Base-by-base conservation (phyloP, 2,113 vertebrate species). In the Lycocorax pyrrhopterus region DNA sequence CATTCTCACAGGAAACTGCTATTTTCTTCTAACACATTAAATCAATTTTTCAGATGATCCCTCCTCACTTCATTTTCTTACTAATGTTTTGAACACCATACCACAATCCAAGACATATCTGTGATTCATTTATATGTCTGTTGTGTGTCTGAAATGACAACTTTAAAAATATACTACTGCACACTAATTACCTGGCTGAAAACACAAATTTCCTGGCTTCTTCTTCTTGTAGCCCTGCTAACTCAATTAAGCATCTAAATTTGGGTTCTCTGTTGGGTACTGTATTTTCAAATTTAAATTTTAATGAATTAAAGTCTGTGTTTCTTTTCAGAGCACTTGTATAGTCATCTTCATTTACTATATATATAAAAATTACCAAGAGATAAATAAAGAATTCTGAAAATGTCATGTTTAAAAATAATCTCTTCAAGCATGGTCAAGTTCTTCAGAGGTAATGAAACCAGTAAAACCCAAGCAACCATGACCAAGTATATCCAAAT, bases 221-320 rank as follows among this genome's bases (percentile, higher is more conserved):
- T 76, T 73, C 74, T 44, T 87, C 53, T 85, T 6, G 5, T 53
- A 87, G 29, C 20, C 20, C 26, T 6, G 7, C 92, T 93, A 95
- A 90, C 78, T 93, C 78, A 85, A 89, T 91, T 91, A 87, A 74
- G 59, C 43, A 91, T 76, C 74, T 91, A 93, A 94, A 95, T 93
- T 91, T 86, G 81, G 51, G 55, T 80, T 94, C 78, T 49, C 13
- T 3, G 55, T 49, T 75, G 82, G 55, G 33, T 68, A 63, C 63
- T 32, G n/a, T 53, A 67, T 88, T 95, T 88, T 55, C 30, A 94
- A 59, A 91, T 94, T 75, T 74, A 81, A 62, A 80, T 85, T 91
- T 91, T 95, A 92, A 96, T 80, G 75, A 92, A 94, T 88, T 89
- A 87, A 84, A 88, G 37, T 88, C 85, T 83, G 35, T 76, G 27